Evolutionary conservation across 2,888 invertebrate genomes (phyloP).

Genomic region (Rhingia rostrata): DNA sequence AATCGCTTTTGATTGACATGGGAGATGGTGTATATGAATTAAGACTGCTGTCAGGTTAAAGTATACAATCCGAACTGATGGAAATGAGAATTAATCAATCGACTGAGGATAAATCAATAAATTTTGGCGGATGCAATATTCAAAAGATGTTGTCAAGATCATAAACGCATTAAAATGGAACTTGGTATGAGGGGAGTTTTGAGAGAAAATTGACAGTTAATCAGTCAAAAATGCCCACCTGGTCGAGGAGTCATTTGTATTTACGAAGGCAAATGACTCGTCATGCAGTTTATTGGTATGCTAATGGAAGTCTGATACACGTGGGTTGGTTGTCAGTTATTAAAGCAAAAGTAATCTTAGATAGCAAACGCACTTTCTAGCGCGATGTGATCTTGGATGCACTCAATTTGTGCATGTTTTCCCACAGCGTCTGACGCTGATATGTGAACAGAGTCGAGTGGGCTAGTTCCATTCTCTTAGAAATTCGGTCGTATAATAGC

Average conservation of each 20-base stretch:
- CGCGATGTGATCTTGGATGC: background rate
- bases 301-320: slow-evolving; percentile 25
- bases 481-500: background rate
- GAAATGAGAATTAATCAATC: slow-evolving; percentile 64
- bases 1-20: slow-evolving; percentile 59
- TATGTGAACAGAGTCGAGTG: too few species aligned
- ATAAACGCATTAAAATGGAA: background rate
- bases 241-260: slow-evolving; percentile 6
- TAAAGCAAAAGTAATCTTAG: background rate
- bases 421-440: too few species aligned
- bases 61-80: slow-evolving; percentile 16
- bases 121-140: slow-evolving; percentile 63
- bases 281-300: slow-evolving; percentile 38
- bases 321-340: background rate
- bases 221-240: slow-evolving; percentile 22
- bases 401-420: too few species aligned
- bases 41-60: slow-evolving; percentile 49
- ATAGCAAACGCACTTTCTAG: slow-evolving; percentile 9
- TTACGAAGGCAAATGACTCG: slow-evolving; percentile 8
- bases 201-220: slow-evolving; percentile 18
- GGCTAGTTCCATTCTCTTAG: too few species aligned
- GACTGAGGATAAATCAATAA: slow-evolving; percentile 55
- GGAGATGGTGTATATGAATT: slow-evolving; percentile 44
- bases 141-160: background rate
- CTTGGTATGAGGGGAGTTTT: too few species aligned